Evolutionary conservation across 64 coral and sea anemone species (phyloP).

Genomic region (Pachyseris speciosa): DNA sequence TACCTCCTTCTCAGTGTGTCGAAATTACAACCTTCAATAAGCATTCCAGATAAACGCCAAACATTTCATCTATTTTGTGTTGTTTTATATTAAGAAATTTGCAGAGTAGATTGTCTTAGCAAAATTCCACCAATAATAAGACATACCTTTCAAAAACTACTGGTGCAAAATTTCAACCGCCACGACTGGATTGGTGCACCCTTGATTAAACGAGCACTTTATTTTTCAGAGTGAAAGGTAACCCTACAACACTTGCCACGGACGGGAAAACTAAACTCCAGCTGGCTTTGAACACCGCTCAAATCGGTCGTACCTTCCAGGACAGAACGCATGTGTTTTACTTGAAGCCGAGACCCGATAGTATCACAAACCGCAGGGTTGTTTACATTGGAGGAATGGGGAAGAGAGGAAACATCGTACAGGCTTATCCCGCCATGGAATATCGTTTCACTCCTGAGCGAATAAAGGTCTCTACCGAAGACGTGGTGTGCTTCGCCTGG

Average conservation of each 20-base stretch:
- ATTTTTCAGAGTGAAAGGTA: slow-evolving; percentile 27
- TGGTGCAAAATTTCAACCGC: no score
- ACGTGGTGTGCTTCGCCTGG: slow-evolving; percentile 58
- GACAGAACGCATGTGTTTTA: slow-evolving; percentile 54
- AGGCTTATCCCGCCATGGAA: slow-evolving; percentile 70
- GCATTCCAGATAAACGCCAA: no score
- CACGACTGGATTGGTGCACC: no score
- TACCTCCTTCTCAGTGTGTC: no score
- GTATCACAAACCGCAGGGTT: background rate
- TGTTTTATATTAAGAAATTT: no score
- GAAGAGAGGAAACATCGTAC: slow-evolving; percentile 64
- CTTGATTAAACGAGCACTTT: no score
- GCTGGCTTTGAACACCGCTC: slow-evolving; percentile 35
- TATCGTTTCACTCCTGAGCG: slow-evolving; percentile 54
- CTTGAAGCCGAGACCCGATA: slow-evolving; percentile 26
- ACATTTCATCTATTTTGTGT: no score
- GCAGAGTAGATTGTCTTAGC: no score
- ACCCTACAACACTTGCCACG: slow-evolving; percentile 34
- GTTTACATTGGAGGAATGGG: slow-evolving; percentile 65
- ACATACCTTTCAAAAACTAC: no score
- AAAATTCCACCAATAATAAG: no score
- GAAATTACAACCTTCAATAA: no score
- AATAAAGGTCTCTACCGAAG: slow-evolving; percentile 22
- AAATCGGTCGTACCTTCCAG: slow-evolving; percentile 51
- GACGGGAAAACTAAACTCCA: slow-evolving; percentile 33